phyloP scores from a whole-genome alignment of 2,888 invertebrate species.

The Ochropacha duplaris region DNA sequence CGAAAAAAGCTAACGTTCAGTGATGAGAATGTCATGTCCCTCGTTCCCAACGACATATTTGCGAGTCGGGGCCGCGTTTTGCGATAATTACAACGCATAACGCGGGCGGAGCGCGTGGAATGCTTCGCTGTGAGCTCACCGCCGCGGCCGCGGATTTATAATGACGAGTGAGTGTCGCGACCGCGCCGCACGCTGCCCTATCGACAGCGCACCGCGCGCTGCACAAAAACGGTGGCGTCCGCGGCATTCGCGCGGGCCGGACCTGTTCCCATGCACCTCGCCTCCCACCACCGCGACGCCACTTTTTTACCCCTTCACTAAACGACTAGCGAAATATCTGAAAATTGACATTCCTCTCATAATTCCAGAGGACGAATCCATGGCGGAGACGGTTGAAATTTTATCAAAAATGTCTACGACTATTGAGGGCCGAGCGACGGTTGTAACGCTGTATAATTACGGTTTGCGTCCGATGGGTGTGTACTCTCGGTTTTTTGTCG shows the following conservation, averaged over 20 bases:
- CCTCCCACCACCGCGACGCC: slow-evolving; percentile 39
- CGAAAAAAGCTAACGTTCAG: slow-evolving; percentile 73
- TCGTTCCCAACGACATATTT: slow-evolving; percentile 81
- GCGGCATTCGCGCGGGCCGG: slow-evolving; percentile 64
- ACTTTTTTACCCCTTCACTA: slow-evolving; percentile 66
- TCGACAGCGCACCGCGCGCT: slow-evolving; percentile 53
- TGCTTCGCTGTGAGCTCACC: slow-evolving; percentile 77
- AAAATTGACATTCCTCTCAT: slow-evolving; percentile 81
- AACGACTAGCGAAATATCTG: slow-evolving; percentile 77
- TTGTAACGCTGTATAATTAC: slow-evolving; percentile 71
- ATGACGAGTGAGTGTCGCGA: slow-evolving; percentile 75
- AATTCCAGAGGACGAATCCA: slow-evolving; percentile 77
- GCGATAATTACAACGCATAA: slow-evolving; percentile 81
- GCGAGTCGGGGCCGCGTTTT: slow-evolving; percentile 78
- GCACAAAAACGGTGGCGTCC: slow-evolving; percentile 66
- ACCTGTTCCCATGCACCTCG: slow-evolving; percentile 67
- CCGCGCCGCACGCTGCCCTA: slow-evolving; percentile 50
- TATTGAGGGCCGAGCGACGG: slow-evolving; percentile 48
- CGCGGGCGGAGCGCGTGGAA: slow-evolving; percentile 73
- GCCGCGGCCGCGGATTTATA: slow-evolving; percentile 76
- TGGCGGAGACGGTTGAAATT: slow-evolving; percentile 63
- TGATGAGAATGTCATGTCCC: slow-evolving; percentile 83
- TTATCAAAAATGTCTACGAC: slow-evolving; percentile 71
- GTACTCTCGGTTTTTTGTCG: slow-evolving; percentile 78
- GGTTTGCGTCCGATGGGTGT: slow-evolving; percentile 65